Conservation (phyloP, 2,888 invertebrate genomes). For the Furcula furcula region DNA sequence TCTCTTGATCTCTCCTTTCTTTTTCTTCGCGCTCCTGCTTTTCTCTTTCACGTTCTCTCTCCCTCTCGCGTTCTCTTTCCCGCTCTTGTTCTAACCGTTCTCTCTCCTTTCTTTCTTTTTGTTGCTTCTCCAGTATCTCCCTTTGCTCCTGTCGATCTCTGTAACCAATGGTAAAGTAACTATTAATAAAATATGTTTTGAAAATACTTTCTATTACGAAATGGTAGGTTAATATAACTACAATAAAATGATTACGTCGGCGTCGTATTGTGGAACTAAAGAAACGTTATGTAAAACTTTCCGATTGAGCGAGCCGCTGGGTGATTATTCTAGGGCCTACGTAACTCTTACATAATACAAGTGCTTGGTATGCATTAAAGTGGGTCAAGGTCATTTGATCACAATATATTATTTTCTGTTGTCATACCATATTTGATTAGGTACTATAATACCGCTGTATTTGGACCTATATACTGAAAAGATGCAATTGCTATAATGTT, state of each 20-base stretch:
- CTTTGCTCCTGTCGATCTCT: conserved; percentile 78
- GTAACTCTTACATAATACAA: not conserved
- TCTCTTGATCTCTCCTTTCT: conserved; percentile 83
- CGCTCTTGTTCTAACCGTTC: conserved; percentile 84
- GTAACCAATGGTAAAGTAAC: conserved; percentile 52
- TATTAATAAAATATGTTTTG: too few relatives aligned
- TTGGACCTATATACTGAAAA: too few relatives aligned
- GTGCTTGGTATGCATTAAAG: conserved; percentile 19
- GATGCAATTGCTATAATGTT: too few relatives aligned
- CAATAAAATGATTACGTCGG: too few relatives aligned
- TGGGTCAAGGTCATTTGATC: conserved; percentile 47
- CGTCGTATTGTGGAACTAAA: too few relatives aligned
- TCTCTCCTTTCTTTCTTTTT: conserved; percentile 84
- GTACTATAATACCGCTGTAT: too few relatives aligned
- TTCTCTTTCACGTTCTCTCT: conserved; percentile 75
- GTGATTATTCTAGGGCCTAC: too few relatives aligned
- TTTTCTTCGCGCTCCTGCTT: conserved; percentile 79
- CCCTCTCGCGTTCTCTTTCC: conserved; percentile 78
- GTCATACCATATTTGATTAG: too few relatives aligned
- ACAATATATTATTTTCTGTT: not conserved
- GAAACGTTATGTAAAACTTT: too few relatives aligned
- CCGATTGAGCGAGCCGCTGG: too few relatives aligned
- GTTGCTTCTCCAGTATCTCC: conserved; percentile 85
- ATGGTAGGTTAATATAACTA: too few relatives aligned
- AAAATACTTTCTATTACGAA: too few relatives aligned